Percentiles rank a stretch among this genome's conserved stretches.
Evolutionary conservation across 2,888 invertebrate genomes (phyloP).

Genomic region (Ommatoiulus sabulosus): DNA sequence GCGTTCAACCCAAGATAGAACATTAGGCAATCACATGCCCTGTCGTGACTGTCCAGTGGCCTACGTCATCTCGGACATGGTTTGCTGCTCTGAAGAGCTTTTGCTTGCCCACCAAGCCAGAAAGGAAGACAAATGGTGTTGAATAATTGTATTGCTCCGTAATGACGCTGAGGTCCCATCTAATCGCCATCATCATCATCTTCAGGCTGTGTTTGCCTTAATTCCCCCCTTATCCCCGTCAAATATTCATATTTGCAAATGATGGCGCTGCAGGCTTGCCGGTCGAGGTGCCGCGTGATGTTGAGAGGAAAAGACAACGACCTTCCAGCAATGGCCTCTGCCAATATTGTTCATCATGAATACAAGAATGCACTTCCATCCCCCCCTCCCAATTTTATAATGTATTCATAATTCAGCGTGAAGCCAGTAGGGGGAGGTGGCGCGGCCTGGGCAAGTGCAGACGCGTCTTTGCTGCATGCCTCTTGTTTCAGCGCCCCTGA

Average conservation of each 20-base stretch:
- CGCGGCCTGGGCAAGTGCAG: not conserved
- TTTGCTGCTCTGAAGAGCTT: not conserved
- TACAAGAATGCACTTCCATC: slow-evolving; percentile 13
- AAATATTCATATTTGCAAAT: slow-evolving; percentile 40
- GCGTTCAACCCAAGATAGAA: too few relatives aligned
- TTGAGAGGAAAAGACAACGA: slow-evolving; percentile 31
- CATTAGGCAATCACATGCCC: too few relatives aligned
- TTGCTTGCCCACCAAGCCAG: not conserved
- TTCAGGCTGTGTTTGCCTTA: slow-evolving; percentile 15
- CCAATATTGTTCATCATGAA: slow-evolving; percentile 52
- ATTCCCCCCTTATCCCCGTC: not conserved
- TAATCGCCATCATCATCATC: not conserved
- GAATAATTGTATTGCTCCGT: not conserved
- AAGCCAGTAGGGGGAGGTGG: slow-evolving; percentile 49
- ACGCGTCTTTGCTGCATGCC: not conserved
- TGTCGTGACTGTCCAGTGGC: too few relatives aligned
- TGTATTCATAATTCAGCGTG: slow-evolving; percentile 53
- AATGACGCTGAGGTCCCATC: slow-evolving; percentile 31
- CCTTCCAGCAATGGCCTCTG: slow-evolving; percentile 44
- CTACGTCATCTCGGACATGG: not conserved
- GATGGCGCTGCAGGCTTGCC: slow-evolving; percentile 20
- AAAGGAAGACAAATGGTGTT: not conserved
- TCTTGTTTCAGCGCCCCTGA: slow-evolving; percentile 51
- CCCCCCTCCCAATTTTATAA: not conserved
- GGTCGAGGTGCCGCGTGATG: slow-evolving; percentile 18